Base-by-base conservation (phyloP, 1,140 invertebrate genomes). In the Gryon sp. region DNA sequence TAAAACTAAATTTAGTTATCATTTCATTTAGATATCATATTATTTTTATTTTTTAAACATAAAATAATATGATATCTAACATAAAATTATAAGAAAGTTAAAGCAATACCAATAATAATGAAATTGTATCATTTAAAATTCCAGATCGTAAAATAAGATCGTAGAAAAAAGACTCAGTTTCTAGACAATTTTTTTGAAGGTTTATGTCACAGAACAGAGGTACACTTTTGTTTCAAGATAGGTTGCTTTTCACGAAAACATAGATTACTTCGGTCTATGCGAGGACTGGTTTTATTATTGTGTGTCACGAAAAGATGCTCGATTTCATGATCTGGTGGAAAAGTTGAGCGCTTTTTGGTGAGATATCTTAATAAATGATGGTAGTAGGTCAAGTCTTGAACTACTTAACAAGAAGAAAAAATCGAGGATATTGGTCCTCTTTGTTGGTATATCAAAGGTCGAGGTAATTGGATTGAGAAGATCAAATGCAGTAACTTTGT, bases 381-480 rank as follows among this genome's bases (percentile, higher is more conserved):
- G 55, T 73, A 75, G 55, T 65, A 40, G 75, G 78, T 80, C 78
- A 80, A 75, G 69, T 68, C 60, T 32, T 38, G 50, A 26, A 62
- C 19, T 41, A 46, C 48, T 41, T 60, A 46, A 52, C 59, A 52
- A 68, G 62, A 50, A 55, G 40, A 68, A 57, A 52, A 68, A 82
- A 79, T 69, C 78, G 65, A 78, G 78, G 76, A 79, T 79, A 83
- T 85, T 86, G 85, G 80, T 83, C 82, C 81, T 85, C 75, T 72
- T 83, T 80, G 68, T 63, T 78, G 84, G 79, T 77, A 83, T 73
- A 65, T 26, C 69, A 76, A 83, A 83, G 82, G 80, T 84, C 57
- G 72, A 70, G 79, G 80, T 86, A 87, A 87, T 87, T 87, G 85
- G 85, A 85, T 85, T 83, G 80, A 86, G 77, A 57, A 82, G 78